A percentile compares a stretch with the other conserved stretches of the same genome.
These are phyloP conservation scores for Sebastiscus albofasciatus DNA, from an alignment of 2,797 vertebrate species.

Conservation along the genomic window DNA sequence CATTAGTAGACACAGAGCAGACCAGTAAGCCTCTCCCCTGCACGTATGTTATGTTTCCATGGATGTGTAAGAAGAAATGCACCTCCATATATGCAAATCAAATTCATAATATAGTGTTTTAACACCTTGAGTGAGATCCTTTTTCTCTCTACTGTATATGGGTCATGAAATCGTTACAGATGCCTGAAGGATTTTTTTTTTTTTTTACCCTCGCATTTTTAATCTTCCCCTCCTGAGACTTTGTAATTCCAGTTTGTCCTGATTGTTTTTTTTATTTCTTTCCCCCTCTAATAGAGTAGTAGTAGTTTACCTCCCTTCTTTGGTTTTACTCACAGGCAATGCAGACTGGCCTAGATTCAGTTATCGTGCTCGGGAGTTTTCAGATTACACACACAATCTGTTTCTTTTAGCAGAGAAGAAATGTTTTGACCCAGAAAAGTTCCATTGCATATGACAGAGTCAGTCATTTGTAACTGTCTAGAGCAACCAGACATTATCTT, in stretches of 20 bases:
- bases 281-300: slow-evolving; percentile 10
- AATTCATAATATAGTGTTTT: neutral
- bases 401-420: slow-evolving; percentile 30
- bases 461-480: neutral
- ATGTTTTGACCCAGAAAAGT: slow-evolving; percentile 58
- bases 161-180: slow-evolving; percentile 67
- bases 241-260: slow-evolving; percentile 64
- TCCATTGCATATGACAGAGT: neutral
- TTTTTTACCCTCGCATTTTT: slow-evolving; percentile 49
- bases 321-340: neutral
- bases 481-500: neutral
- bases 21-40: neutral
- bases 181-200: slow-evolving; percentile 54
- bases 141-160: slow-evolving; percentile 46
- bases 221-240: slow-evolving; percentile 60
- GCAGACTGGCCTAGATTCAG: slow-evolving; percentile 60
- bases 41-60: neutral
- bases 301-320: slow-evolving; percentile 23
- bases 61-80: neutral
- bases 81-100: neutral
- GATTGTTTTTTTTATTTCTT: slow-evolving; percentile 57
- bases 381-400: slow-evolving; percentile 25
- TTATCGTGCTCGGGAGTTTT: slow-evolving; percentile 5
- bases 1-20: slow-evolving; percentile 2
- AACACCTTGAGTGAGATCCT: slow-evolving; percentile 9